These are phyloP conservation scores for Pan paniscus DNA, from an alignment of 2,113 vertebrate species.

Conservation along the genomic window DNA sequence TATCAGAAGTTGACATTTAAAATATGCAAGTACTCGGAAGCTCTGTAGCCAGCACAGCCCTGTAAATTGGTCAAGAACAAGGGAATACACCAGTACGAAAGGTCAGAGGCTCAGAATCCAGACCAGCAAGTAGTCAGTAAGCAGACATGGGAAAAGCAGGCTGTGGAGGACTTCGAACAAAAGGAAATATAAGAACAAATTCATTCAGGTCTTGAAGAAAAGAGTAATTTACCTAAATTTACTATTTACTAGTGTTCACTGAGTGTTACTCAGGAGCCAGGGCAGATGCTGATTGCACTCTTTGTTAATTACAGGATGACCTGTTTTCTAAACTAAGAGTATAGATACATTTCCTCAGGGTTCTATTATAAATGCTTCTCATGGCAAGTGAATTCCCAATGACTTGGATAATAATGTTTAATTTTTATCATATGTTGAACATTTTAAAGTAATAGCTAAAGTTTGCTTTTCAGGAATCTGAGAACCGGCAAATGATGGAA, in stretches of 20 bases:
- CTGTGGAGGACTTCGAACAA: background rate
- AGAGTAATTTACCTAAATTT: background rate
- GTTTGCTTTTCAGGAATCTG: conserved; percentile 82
- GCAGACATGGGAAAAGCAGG: background rate
- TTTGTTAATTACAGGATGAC: background rate
- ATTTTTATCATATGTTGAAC: background rate
- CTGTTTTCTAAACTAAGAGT: conserved; percentile 20
- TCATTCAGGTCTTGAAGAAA: background rate
- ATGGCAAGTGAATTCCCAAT: background rate
- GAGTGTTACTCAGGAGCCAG: background rate
- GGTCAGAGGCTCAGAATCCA: background rate
- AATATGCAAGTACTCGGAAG: background rate
- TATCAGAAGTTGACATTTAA: background rate
- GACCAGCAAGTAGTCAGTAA: background rate
- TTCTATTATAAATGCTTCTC: background rate
- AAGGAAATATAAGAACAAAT: background rate
- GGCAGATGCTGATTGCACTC: background rate
- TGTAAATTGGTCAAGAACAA: background rate
- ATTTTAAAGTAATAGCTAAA: conserved; percentile 48
- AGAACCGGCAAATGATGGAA: conserved; percentile 85
- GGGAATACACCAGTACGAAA: background rate
- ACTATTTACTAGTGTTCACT: background rate
- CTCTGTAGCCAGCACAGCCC: background rate
- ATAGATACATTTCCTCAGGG: background rate
- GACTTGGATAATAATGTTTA: conserved; percentile 23